Evolutionary conservation across 2,797 vertebrate genomes (phyloP), one percentile per base, ranked within the genome.

Genomic region (Otolemur crassicaudatus): DNA sequence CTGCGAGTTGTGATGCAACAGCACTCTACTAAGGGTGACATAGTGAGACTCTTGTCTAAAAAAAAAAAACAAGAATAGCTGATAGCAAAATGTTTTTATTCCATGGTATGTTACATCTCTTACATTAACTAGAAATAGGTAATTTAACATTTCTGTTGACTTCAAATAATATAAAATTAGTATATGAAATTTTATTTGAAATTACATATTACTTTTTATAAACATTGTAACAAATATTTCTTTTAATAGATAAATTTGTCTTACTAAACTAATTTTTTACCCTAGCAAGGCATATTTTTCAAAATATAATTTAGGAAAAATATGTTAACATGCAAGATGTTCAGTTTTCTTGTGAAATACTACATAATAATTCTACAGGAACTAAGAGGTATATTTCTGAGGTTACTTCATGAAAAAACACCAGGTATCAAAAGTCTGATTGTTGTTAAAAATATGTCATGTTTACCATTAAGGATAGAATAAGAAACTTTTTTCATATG

Each of bases 51-150:
- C 49, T 16, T 53, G 14, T 53, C 49, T 16, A 1, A 53, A 53
- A 53, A 53, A 49, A 49, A 53, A 12, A 49, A 49, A 49, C 34
- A 37, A 46, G 94, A 95, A 90, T 87, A n/a, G 7, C 85, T 87
- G 93, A 46, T 60, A 96, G 17, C 72, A 23, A 85, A 72, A 84
- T 13, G 43, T 65, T 94, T 96, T 93, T 93, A 84, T 72, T 91
- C 20, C 61, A 3, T 23, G 67, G 19, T 93, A 22, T 92, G 23
- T 63, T 89, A 73, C 14, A 84, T 87, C 56, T 80, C 43, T 76
- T 93, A 91, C 3, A 93, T n/a, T 67, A 84, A 89, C 34, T 58
- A 75, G 27, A 88, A 63, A 79, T 73, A 70, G 85, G 3, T 20
- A 87, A 76, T 53, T 65, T 70, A 61, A 27, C 19, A 69, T 81